Evolutionary conservation across 2,113 vertebrate species (phyloP).

Genomic region (Neotoma lepida): DNA sequence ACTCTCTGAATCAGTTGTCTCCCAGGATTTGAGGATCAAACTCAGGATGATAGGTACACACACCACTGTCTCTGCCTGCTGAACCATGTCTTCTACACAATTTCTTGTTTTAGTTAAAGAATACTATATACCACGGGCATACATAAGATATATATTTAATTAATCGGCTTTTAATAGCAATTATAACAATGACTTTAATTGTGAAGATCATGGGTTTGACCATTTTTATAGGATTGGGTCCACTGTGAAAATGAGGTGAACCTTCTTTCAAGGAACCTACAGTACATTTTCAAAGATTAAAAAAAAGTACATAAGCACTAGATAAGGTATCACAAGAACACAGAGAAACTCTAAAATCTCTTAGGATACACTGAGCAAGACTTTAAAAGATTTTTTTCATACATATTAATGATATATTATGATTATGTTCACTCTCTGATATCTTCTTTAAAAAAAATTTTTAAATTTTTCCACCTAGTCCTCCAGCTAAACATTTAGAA

Average conservation of each 20-base stretch:
- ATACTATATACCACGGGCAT: background rate
- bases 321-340: background rate
- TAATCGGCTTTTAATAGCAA: background rate
- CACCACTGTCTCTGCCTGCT: background rate
- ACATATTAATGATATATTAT: background rate
- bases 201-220: background rate
- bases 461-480: background rate
- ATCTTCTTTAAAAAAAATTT: no score
- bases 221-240: background rate
- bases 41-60: no score
- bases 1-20: background rate
- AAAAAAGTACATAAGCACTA: background rate
- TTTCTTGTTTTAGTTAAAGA: slow-evolving; percentile 1
- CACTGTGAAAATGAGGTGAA: background rate
- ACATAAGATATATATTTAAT: background rate
- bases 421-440: background rate
- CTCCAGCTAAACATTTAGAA: background rate
- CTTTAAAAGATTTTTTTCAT: background rate
- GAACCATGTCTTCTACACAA: background rate
- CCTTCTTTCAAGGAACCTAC: background rate
- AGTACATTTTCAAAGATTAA: slow-evolving; percentile 9
- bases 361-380: background rate
- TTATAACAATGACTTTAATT: background rate
- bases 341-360: background rate
- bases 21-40: background rate